Percentiles rank a stretch among this genome's conserved stretches.
These are phyloP conservation scores for Rotaria macrura DNA, from an alignment of 2,888 invertebrate species.

Conservation along the genomic window DNA sequence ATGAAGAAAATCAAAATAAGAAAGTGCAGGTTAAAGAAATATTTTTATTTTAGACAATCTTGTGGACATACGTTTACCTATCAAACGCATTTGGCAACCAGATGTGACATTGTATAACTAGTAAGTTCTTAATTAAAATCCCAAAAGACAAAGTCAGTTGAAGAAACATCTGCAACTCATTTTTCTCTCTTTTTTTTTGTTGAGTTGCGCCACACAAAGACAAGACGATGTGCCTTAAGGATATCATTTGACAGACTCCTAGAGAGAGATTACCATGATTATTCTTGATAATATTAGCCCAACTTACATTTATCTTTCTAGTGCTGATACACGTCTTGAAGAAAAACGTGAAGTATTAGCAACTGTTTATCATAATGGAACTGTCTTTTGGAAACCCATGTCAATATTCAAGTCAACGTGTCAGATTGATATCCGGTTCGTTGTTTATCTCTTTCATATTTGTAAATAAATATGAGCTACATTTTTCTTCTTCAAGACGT, in stretches of 20 bases:
- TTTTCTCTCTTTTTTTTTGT: not conserved
- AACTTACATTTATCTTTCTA: slow-evolving; percentile 2
- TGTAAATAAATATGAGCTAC: no score
- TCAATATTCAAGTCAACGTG: slow-evolving; percentile 37
- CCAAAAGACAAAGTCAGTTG: not conserved
- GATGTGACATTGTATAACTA: slow-evolving; percentile 10
- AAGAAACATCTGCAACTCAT: slow-evolving; percentile 10
- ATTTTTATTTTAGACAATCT: slow-evolving; percentile 21
- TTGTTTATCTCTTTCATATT: no score
- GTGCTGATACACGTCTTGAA: slow-evolving; percentile 46
- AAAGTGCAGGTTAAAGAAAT: not conserved
- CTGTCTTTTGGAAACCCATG: slow-evolving; percentile 36
- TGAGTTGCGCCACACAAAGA: not conserved
- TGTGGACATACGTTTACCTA: slow-evolving; percentile 26
- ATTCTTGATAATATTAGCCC: not conserved
- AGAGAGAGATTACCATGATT: not conserved
- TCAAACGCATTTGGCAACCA: slow-evolving; percentile 31
- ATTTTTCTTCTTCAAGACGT: slow-evolving; percentile 26
- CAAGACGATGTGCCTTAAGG: not conserved
- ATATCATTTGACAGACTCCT: not conserved
- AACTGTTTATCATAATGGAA: slow-evolving; percentile 35
- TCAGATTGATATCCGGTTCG: slow-evolving; percentile 35
- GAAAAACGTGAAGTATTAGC: slow-evolving; percentile 47
- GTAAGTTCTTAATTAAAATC: not conserved
- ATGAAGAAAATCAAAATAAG: not conserved